These are phyloP conservation scores for Anagrus nilaparvatae DNA, from an alignment of 1,140 invertebrate species.

Conservation along the genomic window DNA sequence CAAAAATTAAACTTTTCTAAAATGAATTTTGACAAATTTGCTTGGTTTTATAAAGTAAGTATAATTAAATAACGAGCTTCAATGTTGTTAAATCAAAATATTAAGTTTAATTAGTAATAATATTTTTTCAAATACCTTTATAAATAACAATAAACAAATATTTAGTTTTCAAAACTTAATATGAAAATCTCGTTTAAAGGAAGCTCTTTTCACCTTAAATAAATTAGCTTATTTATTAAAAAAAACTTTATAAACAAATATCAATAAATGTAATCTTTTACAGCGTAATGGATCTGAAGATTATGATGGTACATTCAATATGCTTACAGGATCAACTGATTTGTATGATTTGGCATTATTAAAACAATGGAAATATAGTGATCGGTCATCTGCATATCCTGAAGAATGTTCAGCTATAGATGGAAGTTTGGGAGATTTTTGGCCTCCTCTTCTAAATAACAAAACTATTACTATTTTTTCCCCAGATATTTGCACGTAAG, in stretches of 20 bases:
- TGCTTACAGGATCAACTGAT: conserved; percentile 56
- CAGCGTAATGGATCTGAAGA: conserved; percentile 58
- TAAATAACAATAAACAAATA: too few relatives aligned
- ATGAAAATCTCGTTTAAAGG: too few relatives aligned
- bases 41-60: conserved; percentile 60
- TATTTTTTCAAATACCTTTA: too few relatives aligned
- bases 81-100: background rate
- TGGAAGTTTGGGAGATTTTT: conserved; percentile 67
- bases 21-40: conserved; percentile 62
- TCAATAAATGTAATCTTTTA: conserved; percentile 4
- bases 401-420: conserved; percentile 51
- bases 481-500: conserved; percentile 59
- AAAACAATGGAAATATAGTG: conserved; percentile 54
- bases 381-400: conserved; percentile 46
- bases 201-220: too few relatives aligned
- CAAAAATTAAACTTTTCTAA: conserved; percentile 44
- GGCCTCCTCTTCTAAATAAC: conserved; percentile 52
- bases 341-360: conserved; percentile 54
- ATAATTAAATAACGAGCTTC: conserved; percentile 3
- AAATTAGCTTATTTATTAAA: conserved; percentile 4
- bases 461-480: conserved; percentile 52
- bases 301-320: conserved; percentile 66
- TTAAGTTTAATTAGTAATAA: background rate
- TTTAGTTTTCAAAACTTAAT: too few relatives aligned
- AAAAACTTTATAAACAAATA: conserved; percentile 4